These are phyloP conservation scores for Tanaodytes sp. DNA, from an alignment of 2,888 invertebrate species.

Conservation along the genomic window DNA sequence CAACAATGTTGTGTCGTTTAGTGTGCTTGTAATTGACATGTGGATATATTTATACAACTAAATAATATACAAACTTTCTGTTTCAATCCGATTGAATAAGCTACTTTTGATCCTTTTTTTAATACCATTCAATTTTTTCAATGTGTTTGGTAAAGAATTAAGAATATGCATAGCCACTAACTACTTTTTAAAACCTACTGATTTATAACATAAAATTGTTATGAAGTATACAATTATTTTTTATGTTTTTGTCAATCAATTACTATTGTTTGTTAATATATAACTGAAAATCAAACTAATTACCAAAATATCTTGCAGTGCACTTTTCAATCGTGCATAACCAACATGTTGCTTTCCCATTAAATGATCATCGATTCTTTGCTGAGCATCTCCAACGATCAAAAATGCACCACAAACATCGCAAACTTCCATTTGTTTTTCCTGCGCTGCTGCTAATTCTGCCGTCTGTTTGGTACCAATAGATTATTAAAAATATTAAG, in stretches of 20 bases:
- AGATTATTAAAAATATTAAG: neutral
- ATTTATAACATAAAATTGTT: too few species aligned
- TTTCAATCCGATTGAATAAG: too few species aligned
- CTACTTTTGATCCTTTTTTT: too few species aligned
- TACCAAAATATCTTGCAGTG: conserved; percentile 76
- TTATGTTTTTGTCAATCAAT: neutral
- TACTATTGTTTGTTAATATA: neutral
- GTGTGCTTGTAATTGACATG: too few species aligned
- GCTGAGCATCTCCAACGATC: conserved; percentile 99
- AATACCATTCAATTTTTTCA: too few species aligned
- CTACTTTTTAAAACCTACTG: too few species aligned
- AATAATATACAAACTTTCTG: too few species aligned
- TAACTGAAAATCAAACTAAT: conserved; percentile 5
- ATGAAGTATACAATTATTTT: neutral
- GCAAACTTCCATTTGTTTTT: conserved; percentile 99
- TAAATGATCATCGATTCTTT: conserved; percentile 96
- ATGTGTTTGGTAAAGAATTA: too few species aligned
- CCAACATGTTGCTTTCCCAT: conserved; percentile 99
- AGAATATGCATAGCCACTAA: too few species aligned
- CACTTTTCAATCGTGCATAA: conserved; percentile 79
- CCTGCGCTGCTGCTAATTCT: conserved; percentile 89
- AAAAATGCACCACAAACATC: conserved; percentile 98
- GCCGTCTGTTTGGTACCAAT: conserved; percentile 79
- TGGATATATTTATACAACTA: too few species aligned
- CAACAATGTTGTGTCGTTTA: too few species aligned